Conservation (phyloP, 2,888 invertebrate species). For the Agrenia bidenticulata region DNA sequence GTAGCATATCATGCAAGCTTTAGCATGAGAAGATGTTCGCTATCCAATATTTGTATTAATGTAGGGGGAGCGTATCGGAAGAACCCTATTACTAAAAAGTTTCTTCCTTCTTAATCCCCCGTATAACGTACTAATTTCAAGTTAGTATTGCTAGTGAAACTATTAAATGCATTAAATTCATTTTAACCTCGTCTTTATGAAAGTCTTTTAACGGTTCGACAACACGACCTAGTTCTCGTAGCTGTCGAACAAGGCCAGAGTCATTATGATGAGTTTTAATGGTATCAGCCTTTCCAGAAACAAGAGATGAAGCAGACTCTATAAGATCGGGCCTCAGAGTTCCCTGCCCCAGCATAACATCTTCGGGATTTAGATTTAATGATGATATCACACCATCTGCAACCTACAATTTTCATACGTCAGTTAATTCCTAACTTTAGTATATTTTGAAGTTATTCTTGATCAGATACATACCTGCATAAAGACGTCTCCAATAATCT, state of each 20-base stretch:
- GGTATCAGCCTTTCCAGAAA: constrained; percentile 79
- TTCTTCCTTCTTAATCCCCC: constrained; percentile 48
- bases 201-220: constrained; percentile 98
- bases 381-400: constrained; percentile 86
- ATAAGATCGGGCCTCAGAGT: constrained; percentile 96
- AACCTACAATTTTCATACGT: too few relatives aligned
- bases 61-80: constrained; percentile 50
- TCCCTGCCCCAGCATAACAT: constrained; percentile 90
- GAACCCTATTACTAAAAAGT: constrained; percentile 24
- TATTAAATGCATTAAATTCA: background rate
- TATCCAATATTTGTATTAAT: constrained; percentile 33
- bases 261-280: constrained; percentile 99
- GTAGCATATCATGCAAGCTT: constrained; percentile 44
- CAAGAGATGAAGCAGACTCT: constrained; percentile 88
- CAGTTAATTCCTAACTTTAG: background rate
- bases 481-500: constrained; percentile 98
- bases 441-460: constrained; percentile 13
- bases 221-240: constrained; percentile 75
- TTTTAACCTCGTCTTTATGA: constrained; percentile 92
- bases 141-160: too few relatives aligned
- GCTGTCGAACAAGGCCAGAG: constrained; percentile 83
- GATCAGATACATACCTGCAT: constrained; percentile 68
- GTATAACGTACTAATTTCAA: too few relatives aligned
- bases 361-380: constrained; percentile 84
- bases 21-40: constrained; percentile 41